Base-by-base conservation (phyloP, 2,113 vertebrate genomes). In the Alosa alosa region DNA sequence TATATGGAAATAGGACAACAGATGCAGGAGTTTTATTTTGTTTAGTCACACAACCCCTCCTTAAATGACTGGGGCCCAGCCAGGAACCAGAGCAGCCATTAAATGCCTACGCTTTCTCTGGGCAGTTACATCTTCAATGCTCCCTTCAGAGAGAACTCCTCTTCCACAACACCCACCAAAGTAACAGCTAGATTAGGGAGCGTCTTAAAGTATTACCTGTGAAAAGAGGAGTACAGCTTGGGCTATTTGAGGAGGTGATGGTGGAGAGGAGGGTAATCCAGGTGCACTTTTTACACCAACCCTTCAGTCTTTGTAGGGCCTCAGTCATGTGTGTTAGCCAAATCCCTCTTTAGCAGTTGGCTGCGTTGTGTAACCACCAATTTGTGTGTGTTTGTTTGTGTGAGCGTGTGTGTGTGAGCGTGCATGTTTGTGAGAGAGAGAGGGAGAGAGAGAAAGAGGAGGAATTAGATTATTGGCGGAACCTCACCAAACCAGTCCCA, bases 151-250 rank as follows among this genome's bases (percentile, higher is more conserved):
- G 2, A 64, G 20, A 1, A 1, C 64, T 10, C 10, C 64, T 36
- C 64, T 72, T 72, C 31, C 72, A 36, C 25, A 3, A 78, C 11
- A 78, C 10, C 4, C 72, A 39, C 72, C 39, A 39, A 1, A 36
- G 13, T 17, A 17, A 78, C 8, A 41, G 31, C 36, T 1, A 78
- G 72, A 36, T 78, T 78, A 78, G 31, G 72, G 31, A 36, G 25
- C 36, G 72, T 36, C 72, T 78, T 39, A 78, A 78, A 78, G 72
- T 78, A 39, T 78, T 78, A 78, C 72, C 72, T 78, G 72, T 18
- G 31, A 78, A 78, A 78, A 78, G 36, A 78, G 13, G 25, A 36
- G n/a, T 31, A n/a, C 2, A 8, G 31, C 15, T 39, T 36, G 31
- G 31, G 36, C 31, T 72, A 36, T 72, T 72, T 72, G 64, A 39